A percentile compares a stretch with the other conserved stretches of the same genome.
Conservation (phyloP, 1,140 invertebrate genomes). For the Limonius californicus region DNA sequence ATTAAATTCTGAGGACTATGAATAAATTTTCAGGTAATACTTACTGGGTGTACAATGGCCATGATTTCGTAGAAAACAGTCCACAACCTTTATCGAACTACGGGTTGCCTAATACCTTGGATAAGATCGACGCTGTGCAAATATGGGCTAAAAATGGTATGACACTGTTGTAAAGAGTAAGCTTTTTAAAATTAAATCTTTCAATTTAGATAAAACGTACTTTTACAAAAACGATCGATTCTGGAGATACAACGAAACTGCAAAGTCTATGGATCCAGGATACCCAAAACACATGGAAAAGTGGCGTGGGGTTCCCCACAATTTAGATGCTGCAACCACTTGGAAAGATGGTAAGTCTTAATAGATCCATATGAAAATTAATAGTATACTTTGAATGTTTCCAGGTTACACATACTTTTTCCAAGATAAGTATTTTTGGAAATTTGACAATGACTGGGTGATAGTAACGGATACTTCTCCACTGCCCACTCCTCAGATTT, state of each 20-base stretch:
- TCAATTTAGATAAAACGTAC: conserved; percentile 51
- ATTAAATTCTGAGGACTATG: too few species aligned
- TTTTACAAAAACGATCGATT: conserved; percentile 59
- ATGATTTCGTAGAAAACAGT: conserved; percentile 54
- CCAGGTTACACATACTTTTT: conserved; percentile 61
- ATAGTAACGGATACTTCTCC: conserved; percentile 50
- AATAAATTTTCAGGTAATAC: conserved; percentile 53
- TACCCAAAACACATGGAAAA: conserved; percentile 65
- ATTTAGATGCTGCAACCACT: conserved; percentile 61
- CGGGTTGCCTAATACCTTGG: conserved; percentile 58
- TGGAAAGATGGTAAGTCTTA: conserved; percentile 55
- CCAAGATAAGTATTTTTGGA: conserved; percentile 59
- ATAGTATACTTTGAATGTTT: conserved; percentile 3
- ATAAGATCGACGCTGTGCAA: conserved; percentile 67
- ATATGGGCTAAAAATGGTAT: conserved; percentile 56
- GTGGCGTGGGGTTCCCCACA: conserved; percentile 62
- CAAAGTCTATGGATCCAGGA: conserved; percentile 55
- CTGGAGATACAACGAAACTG: conserved; percentile 65
- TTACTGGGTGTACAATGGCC: conserved; percentile 67
- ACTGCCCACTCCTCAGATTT: conserved; percentile 53
- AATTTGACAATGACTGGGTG: conserved; percentile 56
- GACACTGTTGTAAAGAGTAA: too few species aligned
- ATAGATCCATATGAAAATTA: conserved; percentile 5
- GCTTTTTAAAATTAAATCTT: not conserved
- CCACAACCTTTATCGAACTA: conserved; percentile 57